Percentiles rank a stretch among this genome's conserved stretches.
Conservation (phyloP, 2,797 vertebrate species). For the Rhincodon typus region DNA sequence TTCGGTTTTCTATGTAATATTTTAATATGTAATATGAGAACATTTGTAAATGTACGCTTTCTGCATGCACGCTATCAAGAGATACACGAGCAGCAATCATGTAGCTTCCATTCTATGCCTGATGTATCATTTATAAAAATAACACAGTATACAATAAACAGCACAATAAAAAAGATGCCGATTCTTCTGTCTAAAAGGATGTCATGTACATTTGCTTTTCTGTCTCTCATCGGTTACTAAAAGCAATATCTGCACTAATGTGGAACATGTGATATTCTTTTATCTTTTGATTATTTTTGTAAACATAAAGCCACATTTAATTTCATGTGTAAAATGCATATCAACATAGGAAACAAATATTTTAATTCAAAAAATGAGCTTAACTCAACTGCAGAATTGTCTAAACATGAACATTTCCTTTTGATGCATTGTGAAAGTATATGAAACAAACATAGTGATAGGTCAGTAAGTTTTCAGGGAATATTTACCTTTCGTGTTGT, state of each 20-base stretch:
- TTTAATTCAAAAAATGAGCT: neutral
- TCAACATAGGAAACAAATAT: neutral
- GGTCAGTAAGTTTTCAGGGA: neutral
- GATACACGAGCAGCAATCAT: neutral
- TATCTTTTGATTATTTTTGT: neutral
- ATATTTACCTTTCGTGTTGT: neutral
- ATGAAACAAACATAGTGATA: neutral
- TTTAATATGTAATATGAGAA: conserved; percentile 18
- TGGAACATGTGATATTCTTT: neutral
- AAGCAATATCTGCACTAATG: neutral
- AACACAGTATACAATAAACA: conserved; percentile 11
- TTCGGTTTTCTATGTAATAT: conserved; percentile 20
- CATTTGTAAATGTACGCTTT: conserved; percentile 31
- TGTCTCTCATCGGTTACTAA: neutral
- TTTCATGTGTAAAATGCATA: neutral
- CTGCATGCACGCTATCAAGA: neutral
- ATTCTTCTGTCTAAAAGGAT: neutral
- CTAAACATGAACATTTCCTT: neutral
- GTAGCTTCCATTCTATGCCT: conserved; percentile 25
- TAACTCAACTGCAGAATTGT: neutral
- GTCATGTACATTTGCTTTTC: neutral
- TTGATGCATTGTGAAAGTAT: neutral
- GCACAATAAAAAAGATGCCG: neutral
- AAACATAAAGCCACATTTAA: neutral
- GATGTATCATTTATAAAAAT: neutral